Evolutionary conservation across 2,113 vertebrate species (phyloP).

Genomic region (Tychaedon coryphoeus): DNA sequence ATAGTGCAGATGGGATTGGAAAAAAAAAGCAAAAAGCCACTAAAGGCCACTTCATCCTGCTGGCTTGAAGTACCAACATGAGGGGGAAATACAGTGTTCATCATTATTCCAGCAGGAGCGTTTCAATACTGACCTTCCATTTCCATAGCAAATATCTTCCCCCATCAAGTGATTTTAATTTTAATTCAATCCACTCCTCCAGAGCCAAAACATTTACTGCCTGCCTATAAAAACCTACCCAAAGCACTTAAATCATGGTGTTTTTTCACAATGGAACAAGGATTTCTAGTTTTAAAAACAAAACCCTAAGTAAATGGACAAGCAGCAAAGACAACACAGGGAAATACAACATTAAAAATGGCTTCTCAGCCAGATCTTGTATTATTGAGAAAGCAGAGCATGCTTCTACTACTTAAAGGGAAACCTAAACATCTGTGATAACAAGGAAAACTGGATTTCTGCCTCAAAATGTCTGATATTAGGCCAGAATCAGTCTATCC

Average conservation of each 20-base stretch:
- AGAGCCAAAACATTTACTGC: neutral
- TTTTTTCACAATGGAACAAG: neutral
- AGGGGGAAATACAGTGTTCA: neutral
- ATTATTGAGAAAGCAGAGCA: neutral
- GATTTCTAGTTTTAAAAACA: neutral
- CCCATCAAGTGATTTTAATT: neutral
- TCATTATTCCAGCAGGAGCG: neutral
- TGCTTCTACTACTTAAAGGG: neutral
- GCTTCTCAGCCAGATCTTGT: neutral
- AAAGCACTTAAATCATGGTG: neutral
- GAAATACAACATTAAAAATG: neutral
- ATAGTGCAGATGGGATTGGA: neutral
- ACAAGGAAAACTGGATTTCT: neutral
- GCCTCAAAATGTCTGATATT: neutral
- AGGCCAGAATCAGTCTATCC: neutral
- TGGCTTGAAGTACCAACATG: neutral
- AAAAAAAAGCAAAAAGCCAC: neutral
- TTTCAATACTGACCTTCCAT: neutral
- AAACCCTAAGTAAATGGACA: neutral
- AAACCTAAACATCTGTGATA: neutral
- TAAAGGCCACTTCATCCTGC: neutral
- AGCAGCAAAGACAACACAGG: neutral
- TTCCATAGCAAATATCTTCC: neutral
- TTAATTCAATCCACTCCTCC: neutral
- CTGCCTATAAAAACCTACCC: neutral